Base-by-base conservation (phyloP, 2,888 invertebrate species). In the Acanthosepion esculentum region DNA sequence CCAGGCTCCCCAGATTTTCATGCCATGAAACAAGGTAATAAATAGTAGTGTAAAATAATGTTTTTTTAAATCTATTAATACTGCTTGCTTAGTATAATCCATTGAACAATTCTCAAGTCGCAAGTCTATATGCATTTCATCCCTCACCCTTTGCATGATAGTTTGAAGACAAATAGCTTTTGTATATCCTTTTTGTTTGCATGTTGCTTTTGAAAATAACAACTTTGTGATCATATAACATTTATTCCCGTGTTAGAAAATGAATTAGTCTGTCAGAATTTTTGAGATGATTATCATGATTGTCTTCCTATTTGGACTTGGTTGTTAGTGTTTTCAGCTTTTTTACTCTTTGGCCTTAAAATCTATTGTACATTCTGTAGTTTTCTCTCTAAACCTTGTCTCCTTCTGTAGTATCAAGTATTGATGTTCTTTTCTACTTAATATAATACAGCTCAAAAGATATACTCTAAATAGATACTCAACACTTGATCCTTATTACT, bases 1-100 rank as follows among this genome's bases (percentile, higher is more conserved):
- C 93, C 93, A 93, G 93, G 93, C 50, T 93, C 93, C 53, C 93
- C 93, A 93, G 93, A 93, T 29, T 93, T 92, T 93, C 93, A 93
- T 93, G 93, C 93, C 48, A 93, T 93, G 50, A 93, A 93, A 53
- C 93, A 93, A 93, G 93, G 93, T 93, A 48, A 48, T 92, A n/a
- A 78, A 78, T n/a, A 78, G 78, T 78, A 78, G 78, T 78, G n/a
- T 78, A n/a, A 78, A 55, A n/a, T n/a, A n/a, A n/a, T n/a, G n/a
- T n/a, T n/a, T n/a, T n/a, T n/a, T n/a, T n/a, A n/a, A n/a, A 55
- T 15, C 7, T 18, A 55, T 6, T 23, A 78, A 78, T 78, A 78
- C 10, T 78, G n/a, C n/a, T 29, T 78, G n/a, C 78, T n/a, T 78
- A 78, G 78, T 78, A 78, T n/a, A 78, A 15, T n/a, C 12, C 78